Evolutionary conservation across 1,140 invertebrate genomes (phyloP).

Genomic region (Ptiloglossa arizonensis): DNA sequence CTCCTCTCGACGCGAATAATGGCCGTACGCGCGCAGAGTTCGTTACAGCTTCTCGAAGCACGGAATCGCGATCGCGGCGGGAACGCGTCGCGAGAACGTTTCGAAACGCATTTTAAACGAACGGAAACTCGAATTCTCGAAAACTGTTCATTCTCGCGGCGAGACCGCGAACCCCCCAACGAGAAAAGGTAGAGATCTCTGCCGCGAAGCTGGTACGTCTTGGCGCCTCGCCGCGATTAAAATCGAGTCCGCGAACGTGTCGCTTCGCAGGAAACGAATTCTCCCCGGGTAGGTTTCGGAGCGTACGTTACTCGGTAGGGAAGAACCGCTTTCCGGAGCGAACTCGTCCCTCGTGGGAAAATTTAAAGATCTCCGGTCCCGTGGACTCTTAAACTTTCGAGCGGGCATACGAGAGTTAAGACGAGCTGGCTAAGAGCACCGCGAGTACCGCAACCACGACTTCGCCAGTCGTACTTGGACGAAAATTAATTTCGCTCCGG

Average conservation of each 20-base stretch:
- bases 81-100: no score
- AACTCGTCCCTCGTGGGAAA: slow-evolving; percentile 1
- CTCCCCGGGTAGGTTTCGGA: background rate
- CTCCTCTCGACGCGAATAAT: no score
- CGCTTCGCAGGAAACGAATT: background rate
- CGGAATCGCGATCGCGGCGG: no score
- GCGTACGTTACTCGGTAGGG: background rate
- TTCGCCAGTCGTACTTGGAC: background rate
- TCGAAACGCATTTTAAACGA: no score
- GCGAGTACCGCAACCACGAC: slow-evolving; percentile 1
- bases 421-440: slow-evolving; percentile 14
- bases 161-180: no score
- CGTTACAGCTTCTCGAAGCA: no score
- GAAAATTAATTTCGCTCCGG: slow-evolving; percentile 33
- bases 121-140: no score
- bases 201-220: background rate
- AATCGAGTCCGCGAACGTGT: background rate
- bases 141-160: no score
- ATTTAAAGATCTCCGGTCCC: background rate
- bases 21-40: no score
- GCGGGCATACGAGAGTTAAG: slow-evolving; percentile 14
- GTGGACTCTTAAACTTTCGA: slow-evolving; percentile 24
- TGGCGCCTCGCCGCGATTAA: background rate
- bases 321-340: background rate
- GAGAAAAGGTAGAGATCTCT: background rate